Evolutionary conservation across 2,113 vertebrate species (phyloP).

Genomic region (Menidia beryllina): DNA sequence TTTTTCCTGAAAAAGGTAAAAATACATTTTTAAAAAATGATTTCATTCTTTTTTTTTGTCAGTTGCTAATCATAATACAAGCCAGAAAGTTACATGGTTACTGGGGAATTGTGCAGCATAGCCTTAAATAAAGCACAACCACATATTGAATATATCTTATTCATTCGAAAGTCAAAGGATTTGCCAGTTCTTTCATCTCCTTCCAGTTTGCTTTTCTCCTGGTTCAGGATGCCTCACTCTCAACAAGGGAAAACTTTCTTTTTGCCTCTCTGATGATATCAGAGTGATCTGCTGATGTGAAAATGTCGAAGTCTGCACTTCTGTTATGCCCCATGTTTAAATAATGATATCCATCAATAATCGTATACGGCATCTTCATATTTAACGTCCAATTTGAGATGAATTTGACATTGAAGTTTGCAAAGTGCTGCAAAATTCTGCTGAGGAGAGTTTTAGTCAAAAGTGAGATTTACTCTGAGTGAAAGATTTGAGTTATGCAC

Average conservation of each 20-base stretch:
- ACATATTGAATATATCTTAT: conserved; percentile 52
- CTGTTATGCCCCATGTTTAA: conserved; percentile 65
- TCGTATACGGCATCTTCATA: conserved; percentile 62
- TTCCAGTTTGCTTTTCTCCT: conserved; percentile 52
- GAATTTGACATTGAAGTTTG: conserved; percentile 63
- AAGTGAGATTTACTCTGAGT: conserved; percentile 9
- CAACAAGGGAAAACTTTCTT: conserved; percentile 24
- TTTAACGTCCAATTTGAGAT: conserved; percentile 51
- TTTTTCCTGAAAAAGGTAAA: conserved; percentile 52
- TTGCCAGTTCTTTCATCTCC: conserved; percentile 54
- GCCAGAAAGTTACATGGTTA: conserved; percentile 21
- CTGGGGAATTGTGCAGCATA: conserved; percentile 43
- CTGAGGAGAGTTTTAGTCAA: conserved; percentile 23
- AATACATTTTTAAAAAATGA: neutral
- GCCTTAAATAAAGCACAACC: conserved; percentile 56
- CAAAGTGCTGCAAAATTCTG: conserved; percentile 29
- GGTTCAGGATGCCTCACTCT: conserved; percentile 21
- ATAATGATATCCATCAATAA: conserved; percentile 73
- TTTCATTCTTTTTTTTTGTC: conserved; percentile 13
- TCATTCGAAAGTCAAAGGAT: conserved; percentile 56
- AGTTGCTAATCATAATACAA: conserved; percentile 48
- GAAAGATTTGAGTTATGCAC: conserved; percentile 8
- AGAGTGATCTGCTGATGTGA: conserved; percentile 66
- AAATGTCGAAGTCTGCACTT: conserved; percentile 67
- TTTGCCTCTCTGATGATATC: conserved; percentile 49